Percentiles rank a stretch among this genome's conserved stretches.
phyloP scores from a whole-genome alignment of 2,888 invertebrate species.

The Hoplodrina blanda region DNA sequence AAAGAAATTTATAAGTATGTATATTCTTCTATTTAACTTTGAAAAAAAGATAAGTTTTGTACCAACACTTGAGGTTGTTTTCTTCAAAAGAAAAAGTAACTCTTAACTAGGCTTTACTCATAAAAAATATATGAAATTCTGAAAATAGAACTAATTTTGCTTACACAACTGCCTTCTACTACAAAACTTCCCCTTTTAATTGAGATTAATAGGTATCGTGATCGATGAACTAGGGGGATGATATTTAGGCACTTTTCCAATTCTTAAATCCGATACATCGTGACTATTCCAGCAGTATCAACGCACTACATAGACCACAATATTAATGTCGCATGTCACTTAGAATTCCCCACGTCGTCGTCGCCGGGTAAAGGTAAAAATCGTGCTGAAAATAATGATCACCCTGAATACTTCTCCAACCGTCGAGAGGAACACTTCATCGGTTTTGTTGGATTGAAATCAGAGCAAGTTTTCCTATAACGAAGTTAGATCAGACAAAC shows the following conservation, averaged over 20 bases:
- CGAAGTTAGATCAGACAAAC: constrained; percentile 79
- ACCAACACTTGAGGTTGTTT: constrained; percentile 13
- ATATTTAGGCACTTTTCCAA: constrained; percentile 5
- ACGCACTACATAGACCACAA: constrained; percentile 8
- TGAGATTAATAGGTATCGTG: constrained; percentile 49
- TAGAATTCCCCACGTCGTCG: constrained; percentile 30
- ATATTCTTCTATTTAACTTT: constrained; percentile 10
- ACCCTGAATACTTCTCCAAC: constrained; percentile 35
- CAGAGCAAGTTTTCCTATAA: constrained; percentile 74
- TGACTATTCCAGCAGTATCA: constrained; percentile 5
- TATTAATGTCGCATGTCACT: constrained; percentile 38
- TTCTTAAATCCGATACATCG: constrained; percentile 2
- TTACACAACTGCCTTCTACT: constrained; percentile 3
- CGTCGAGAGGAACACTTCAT: constrained; percentile 55
- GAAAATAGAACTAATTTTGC: constrained; percentile 12
- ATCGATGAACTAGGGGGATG: constrained; percentile 39
- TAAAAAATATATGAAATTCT: not conserved
- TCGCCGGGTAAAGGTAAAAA: constrained; percentile 33
- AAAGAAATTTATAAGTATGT: not conserved
- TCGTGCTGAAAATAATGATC: constrained; percentile 55
- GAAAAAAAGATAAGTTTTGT: not conserved
- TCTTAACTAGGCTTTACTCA: constrained; percentile 2
- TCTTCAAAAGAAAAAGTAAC: constrained; percentile 20
- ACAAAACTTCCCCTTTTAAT: constrained; percentile 36
- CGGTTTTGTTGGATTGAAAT: constrained; percentile 63